These are phyloP conservation scores for Apotomis betuletana DNA, from an alignment of 2,888 invertebrate species.

Conservation along the genomic window DNA sequence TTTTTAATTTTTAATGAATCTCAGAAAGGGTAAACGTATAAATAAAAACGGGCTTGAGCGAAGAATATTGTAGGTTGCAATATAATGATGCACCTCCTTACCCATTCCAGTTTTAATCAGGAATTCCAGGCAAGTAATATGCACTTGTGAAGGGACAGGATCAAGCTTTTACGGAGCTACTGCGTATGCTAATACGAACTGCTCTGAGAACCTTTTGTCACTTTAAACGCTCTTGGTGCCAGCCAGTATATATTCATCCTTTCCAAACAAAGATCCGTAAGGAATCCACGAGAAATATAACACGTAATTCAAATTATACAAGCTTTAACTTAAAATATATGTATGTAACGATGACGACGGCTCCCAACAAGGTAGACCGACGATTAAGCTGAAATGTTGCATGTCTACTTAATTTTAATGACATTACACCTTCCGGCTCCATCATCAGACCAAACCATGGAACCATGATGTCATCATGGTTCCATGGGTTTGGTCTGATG, in stretches of 20 bases:
- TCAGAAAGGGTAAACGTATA: no score
- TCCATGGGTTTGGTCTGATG: no score
- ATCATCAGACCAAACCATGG: no score
- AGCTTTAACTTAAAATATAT: no score
- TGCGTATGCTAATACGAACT: slow-evolving; percentile 33
- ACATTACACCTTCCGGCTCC: no score
- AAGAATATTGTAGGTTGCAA: not conserved
- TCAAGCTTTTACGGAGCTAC: slow-evolving; percentile 28
- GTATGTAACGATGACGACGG: no score
- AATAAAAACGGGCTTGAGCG: not conserved
- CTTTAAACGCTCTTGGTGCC: slow-evolving; percentile 12
- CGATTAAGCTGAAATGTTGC: no score
- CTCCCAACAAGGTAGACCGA: no score
- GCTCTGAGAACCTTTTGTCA: slow-evolving; percentile 25
- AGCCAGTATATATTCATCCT: slow-evolving; percentile 19
- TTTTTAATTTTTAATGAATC: no score
- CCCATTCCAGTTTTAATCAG: slow-evolving; percentile 30
- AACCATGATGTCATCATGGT: no score
- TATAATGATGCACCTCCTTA: slow-evolving; percentile 9
- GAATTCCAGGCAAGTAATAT: slow-evolving; percentile 30
- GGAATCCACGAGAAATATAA: not conserved
- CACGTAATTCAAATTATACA: not conserved
- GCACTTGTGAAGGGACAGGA: slow-evolving; percentile 20
- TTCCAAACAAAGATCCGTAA: slow-evolving; percentile 1
- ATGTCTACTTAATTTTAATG: no score